Evolutionary conservation across 2,888 invertebrate genomes (phyloP), one percentile per base, ranked within the genome.

Genomic region (Xestia xanthographa): DNA sequence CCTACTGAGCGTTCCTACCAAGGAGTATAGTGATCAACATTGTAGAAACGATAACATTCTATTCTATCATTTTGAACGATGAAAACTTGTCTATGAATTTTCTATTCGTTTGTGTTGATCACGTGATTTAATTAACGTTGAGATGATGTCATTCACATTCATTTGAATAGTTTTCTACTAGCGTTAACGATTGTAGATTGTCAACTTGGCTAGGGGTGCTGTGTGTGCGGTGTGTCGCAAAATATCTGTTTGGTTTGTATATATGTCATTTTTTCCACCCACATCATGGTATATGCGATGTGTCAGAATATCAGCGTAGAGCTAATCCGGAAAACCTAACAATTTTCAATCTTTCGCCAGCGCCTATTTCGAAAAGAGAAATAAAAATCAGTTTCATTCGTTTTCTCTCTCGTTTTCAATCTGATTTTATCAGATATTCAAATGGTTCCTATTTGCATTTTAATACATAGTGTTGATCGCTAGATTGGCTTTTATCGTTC

Each of bases 381-480:
- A 80, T 65, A 65, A 71, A 71, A 80, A 63, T 63, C 80, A 53
- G 26, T 66, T 65, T 71, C 63, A 14, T 67, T 38, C 81, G 63
- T 38, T 75, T 73, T 50, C 69, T 80, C 65, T 73, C 43, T 65
- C 80, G 50, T 65, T 75, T 80, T 65, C 75, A 80, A 80, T 68
- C 29, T 66, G 75, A 71, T 75, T 71, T 71, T 71, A 71, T 80
- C 81, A 80, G 75, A 71, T 60, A 75, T 75, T 66, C 70, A 75
- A 80, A 80, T 80, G 66, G 63, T 58, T 71, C 80, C 53, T 75
- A 71, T 80, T 80, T 80, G 75, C 81, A 80, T 80, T 80, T 80
- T 80, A 80, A 80, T 80, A 71, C 80, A 80, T 80, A 75, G 66
- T 53, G 58, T 79, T 63, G 65, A 73, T 79, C 58, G 29, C 29